Base-by-base conservation (phyloP, 2,113 vertebrate genomes). In the Spizaetus ornatus region DNA sequence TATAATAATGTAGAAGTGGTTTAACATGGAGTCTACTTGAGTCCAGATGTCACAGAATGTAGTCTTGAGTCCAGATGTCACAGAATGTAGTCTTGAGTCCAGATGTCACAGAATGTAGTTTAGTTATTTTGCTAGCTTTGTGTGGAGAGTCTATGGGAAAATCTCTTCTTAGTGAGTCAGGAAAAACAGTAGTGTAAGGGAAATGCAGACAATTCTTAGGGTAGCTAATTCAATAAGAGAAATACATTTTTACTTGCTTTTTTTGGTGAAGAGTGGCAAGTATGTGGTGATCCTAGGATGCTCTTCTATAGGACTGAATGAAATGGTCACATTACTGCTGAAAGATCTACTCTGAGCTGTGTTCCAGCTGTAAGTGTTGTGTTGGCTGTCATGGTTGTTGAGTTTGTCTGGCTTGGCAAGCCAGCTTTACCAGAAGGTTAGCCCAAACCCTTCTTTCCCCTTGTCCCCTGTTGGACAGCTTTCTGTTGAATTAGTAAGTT, bases 351-450 rank as follows among this genome's bases (percentile, higher is more conserved):
- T 61, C 26, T 48, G 21, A 34, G 50, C 34, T 25, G 8, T 63
- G 34, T 83, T 95, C n/a, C 53, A 69, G 53, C 0, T 0, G 1
- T 31, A 6, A 4, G 8, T 50, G 32, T 45, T 67, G 17, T 45
- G 22, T 34, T 79, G 79, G 5, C 43, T 78, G 29, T 65, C 3
- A 0, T 36, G 69, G 7, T 42, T 25, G 18, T 19, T 48, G 71
- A 22, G 47, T 34, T 72, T 80, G 21, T 32, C 50, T 82, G 71
- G 3, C 31, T 65, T 69, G 36, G 48, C 48, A 25, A 50, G 22
- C 20, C 11, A 52, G 47, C 31, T 47, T 47, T 53, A 36, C 42
- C 21, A 31, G 63, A 29, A 47, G 18, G 48, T 63, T 59, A 52
- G 25, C 7, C 38, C 48, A 58, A 81, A 81, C 25, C 31, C 40